A percentile compares a stretch with the other conserved stretches of the same genome.
These are phyloP conservation scores for Drosophila leontia DNA, from an alignment of 1,140 invertebrate species.

Conservation along the genomic window DNA sequence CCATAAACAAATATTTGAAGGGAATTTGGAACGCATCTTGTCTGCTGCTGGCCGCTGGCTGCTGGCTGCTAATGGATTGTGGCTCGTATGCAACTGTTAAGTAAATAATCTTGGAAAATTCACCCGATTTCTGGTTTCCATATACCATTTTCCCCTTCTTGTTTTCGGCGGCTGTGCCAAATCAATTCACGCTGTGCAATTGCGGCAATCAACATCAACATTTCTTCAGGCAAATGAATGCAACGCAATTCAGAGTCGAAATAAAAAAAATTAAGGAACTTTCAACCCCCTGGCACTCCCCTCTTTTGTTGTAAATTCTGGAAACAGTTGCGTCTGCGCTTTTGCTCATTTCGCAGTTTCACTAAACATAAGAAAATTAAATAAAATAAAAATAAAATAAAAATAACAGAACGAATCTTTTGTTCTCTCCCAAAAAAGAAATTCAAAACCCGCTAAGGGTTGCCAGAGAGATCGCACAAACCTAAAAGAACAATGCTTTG, in stretches of 20 bases:
- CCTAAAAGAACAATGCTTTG: constrained; percentile 77
- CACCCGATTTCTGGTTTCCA: constrained; percentile 5
- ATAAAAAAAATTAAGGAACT: constrained; percentile 6
- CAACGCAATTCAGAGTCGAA: constrained; percentile 31
- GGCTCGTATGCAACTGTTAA: constrained; percentile 51
- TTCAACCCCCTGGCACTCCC: constrained; percentile 21
- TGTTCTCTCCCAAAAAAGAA: constrained; percentile 62
- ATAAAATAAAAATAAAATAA: constrained; percentile 16
- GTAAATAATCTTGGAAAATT: constrained; percentile 62
- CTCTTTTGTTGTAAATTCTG: background rate
- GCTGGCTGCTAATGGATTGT: constrained; percentile 45
- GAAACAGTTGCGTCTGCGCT: constrained; percentile 78
- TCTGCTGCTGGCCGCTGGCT: constrained; percentile 28
- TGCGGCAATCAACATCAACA: constrained; percentile 44
- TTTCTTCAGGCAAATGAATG: constrained; percentile 13
- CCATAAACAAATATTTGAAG: constrained; percentile 82
- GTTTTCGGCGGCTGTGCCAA: constrained; percentile 56
- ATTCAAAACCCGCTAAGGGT: constrained; percentile 76
- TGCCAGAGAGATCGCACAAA: constrained; percentile 43
- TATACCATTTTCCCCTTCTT: background rate
- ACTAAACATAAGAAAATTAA: constrained; percentile 11
- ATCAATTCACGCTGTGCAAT: constrained; percentile 72
- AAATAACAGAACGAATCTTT: constrained; percentile 54
- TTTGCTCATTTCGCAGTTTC: constrained; percentile 69
- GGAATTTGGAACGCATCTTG: constrained; percentile 48